Percentiles rank a stretch among this genome's conserved stretches.
phyloP scores from a whole-genome alignment of 2,888 invertebrate genomes.

The Orthosia gothica region DNA sequence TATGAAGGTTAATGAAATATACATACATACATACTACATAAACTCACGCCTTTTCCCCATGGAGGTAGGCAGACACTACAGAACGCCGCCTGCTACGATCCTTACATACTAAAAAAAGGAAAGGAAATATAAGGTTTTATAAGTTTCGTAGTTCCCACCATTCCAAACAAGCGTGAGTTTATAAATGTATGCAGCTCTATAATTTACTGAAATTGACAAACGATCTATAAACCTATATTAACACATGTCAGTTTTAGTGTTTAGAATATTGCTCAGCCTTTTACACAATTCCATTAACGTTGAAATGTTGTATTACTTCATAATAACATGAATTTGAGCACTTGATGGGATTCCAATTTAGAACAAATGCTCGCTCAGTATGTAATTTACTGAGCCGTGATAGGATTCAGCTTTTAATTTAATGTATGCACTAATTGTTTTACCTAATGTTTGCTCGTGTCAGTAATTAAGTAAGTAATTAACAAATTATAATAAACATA shows the following conservation, averaged over 20 bases:
- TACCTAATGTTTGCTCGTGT: constrained; percentile 22
- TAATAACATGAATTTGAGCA: constrained; percentile 52
- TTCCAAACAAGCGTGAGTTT: background rate
- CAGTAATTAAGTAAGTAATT: constrained; percentile 8
- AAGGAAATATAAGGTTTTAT: background rate
- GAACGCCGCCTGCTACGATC: too few relatives aligned
- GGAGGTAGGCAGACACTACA: too few relatives aligned
- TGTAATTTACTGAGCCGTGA: constrained; percentile 45
- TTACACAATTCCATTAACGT: constrained; percentile 34
- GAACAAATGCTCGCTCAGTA: constrained; percentile 38
- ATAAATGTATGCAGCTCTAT: constrained; percentile 4
- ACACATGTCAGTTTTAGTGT: background rate
- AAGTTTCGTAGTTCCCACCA: background rate
- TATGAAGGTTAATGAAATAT: background rate
- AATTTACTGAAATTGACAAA: constrained; percentile 2
- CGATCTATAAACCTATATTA: background rate
- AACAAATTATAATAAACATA: constrained; percentile 26
- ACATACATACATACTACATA: too few relatives aligned
- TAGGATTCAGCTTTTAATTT: constrained; percentile 32
- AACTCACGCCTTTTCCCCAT: too few relatives aligned
- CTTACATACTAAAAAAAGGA: too few relatives aligned
- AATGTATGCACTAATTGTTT: constrained; percentile 10
- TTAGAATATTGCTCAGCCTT: constrained; percentile 11
- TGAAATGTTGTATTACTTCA: constrained; percentile 45
- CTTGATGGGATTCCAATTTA: constrained; percentile 58